Base-by-base conservation (phyloP, 1,140 invertebrate species). In the Augochlora pura region DNA sequence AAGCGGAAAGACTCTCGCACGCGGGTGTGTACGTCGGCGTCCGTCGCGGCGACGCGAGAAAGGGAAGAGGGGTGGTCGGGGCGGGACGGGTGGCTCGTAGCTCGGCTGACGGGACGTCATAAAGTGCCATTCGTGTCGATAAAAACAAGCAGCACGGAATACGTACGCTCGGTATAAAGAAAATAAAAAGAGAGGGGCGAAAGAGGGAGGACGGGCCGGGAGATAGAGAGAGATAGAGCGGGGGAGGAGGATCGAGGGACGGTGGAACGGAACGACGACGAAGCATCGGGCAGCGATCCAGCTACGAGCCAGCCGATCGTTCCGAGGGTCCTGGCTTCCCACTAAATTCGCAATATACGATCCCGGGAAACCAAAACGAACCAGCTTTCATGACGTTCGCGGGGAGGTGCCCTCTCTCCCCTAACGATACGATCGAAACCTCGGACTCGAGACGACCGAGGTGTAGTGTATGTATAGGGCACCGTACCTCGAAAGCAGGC, bases 331-430 rank as follows among this genome's bases (percentile, higher is more conserved):
- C 81, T 67, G 73, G 81, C 83, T 85, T 86, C 86, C 81, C 85
- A 87, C 86, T 87, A 87, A 87, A 87, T 87, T 87, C 81, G 84
- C 85, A 87, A 87, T 87, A 87, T 87, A 87, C 82, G 85, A 86
- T 87, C 84, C 84, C 81, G 85, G 84, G 85, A 83, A 87, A 86
- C 71, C 85, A 87, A 87, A 87, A 86, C 85, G 85, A 87, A 87
- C 46, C 85, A 80, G 85, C 84, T 86, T 84, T 86, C 85, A 73
- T 80, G 84, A 86, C 81, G 70, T 86, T 46, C 84, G 84, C 81
- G 52, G 77, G 75, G 64, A 81, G 81, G 74, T 86, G 77, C 77
- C 77, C 81, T 64, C 65, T 64, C 65, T 57, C 27, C 27, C 42
- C 64, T 81, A 86, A 87, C 78, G 85, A 87, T 87, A 87, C 85